Base-by-base conservation (phyloP, 2,888 invertebrate genomes). In the Pecten maximus region DNA sequence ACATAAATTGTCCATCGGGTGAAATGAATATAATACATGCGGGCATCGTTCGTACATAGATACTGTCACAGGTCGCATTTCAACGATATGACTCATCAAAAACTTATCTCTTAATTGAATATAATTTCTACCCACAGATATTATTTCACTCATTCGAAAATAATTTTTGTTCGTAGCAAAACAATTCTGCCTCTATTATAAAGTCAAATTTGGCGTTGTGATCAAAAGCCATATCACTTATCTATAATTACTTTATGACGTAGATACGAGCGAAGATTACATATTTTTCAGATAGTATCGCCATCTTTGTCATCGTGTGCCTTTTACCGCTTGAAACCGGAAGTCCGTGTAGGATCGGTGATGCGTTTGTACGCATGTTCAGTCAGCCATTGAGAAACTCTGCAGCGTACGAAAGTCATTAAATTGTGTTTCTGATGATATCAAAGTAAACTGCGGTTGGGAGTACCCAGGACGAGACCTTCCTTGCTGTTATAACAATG, bases 291-390 rank as follows among this genome's bases (percentile, higher is more conserved):
- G 74, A 74, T 74, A 74, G 35, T 35, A 74, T 74, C 74, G 15
- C 16, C 2, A 23, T 74, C 23, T 15, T 35, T 74, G 35, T 28
- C 60, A 60, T 2, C 8, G 60, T 23, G 3, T 60, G 60, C n/a
- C 60, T 23, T 74, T 74, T 74, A n/a, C 35, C 35, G 74, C 35
- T 35, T 12, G 28, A 35, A 35, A 74, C 74, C 74, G 74, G 74
- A 74, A 74, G 74, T 74, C 6, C 60, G 60, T n/a, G 60, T 4
- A 60, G 60, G 60, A 60, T 60, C 60, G 60, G 74, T 12, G 74
- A 74, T 74, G 74, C 74, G 35, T 74, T 74, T 35, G 74, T 74
- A 74, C 74, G 28, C 74, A 60, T 60, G 60, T 60, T 23, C 60
- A 74, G 28, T 74, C 35, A 74, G 28, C 74, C 35, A 28, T 74